Conservation (phyloP, 1,140 invertebrate species). For the Drosophila nannoptera region DNA sequence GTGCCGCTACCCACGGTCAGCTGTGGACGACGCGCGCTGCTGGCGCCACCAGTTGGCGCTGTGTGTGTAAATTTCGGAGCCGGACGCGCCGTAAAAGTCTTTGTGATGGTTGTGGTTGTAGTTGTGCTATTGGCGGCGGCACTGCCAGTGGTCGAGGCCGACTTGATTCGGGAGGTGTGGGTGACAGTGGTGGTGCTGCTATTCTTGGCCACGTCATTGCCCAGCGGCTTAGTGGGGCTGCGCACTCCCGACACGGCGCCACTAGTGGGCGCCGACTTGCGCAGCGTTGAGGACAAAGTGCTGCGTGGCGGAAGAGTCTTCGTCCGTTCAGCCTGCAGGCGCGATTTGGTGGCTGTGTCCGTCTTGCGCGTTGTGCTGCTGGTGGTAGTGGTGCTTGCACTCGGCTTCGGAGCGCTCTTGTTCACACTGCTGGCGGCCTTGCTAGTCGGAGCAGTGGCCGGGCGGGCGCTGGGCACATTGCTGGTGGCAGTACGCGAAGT, state of each 20-base stretch:
- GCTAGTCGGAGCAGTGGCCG: constrained; percentile 49
- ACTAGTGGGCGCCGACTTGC: constrained; percentile 43
- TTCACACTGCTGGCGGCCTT: constrained; percentile 28
- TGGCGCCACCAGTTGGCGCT: constrained; percentile 14
- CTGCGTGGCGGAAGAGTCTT: constrained; percentile 58
- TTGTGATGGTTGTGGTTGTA: constrained; percentile 61
- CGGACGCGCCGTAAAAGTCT: constrained; percentile 73
- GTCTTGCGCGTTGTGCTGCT: constrained; percentile 1
- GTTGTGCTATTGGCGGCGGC: constrained; percentile 23
- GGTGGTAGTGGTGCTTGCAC: constrained; percentile 9
- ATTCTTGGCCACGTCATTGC: constrained; percentile 52
- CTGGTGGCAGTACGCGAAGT: constrained; percentile 24
- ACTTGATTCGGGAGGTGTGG: constrained; percentile 47
- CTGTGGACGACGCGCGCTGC: constrained; percentile 19
- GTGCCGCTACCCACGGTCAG: constrained; percentile 11
- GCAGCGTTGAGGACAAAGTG: constrained; percentile 48
- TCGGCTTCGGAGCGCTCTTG: constrained; percentile 24
- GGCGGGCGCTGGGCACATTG: constrained; percentile 29
- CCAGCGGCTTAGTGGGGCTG: constrained; percentile 60
- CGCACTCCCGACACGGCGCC: constrained; percentile 38
- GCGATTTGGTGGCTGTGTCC: constrained; percentile 31
- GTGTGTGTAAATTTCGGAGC: constrained; percentile 67
- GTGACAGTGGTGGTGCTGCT: constrained; percentile 19
- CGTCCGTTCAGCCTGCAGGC: constrained; percentile 14
- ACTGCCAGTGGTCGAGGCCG: constrained; percentile 29